These are phyloP conservation scores for Caracal caracal DNA, from an alignment of 2,113 vertebrate species.

Conservation along the genomic window DNA sequence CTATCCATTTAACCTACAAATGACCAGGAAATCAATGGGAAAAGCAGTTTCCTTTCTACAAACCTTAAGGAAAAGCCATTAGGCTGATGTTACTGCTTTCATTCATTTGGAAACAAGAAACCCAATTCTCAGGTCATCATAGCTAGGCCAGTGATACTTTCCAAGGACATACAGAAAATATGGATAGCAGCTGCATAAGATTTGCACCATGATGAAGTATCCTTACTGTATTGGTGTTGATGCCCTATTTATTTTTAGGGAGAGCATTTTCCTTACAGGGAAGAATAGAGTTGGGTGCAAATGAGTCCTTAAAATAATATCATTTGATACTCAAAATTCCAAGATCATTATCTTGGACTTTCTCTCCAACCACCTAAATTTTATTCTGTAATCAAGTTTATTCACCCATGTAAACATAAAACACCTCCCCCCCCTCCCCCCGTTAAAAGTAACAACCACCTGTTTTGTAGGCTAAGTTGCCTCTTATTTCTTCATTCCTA, in stretches of 20 bases:
- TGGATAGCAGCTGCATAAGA: constrained; percentile 42
- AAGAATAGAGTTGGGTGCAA: neutral
- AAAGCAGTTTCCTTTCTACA: constrained; percentile 31
- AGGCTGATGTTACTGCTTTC: neutral
- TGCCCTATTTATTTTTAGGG: constrained; percentile 8
- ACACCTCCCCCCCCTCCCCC: neutral
- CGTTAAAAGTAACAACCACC: neutral
- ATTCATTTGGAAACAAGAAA: constrained; percentile 71
- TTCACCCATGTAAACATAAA: neutral
- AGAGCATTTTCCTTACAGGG: neutral
- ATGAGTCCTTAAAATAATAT: constrained; percentile 1
- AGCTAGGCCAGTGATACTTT: constrained; percentile 3
- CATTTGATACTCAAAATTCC: neutral
- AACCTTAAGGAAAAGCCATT: constrained; percentile 73
- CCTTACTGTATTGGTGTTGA: neutral
- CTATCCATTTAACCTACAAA: constrained; percentile 48
- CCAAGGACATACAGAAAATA: neutral
- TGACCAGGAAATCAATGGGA: constrained; percentile 37
- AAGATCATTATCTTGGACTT: neutral
- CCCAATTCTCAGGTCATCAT: neutral
- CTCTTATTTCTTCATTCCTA: neutral
- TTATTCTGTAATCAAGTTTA: neutral
- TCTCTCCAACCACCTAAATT: neutral
- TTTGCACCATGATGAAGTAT: neutral
- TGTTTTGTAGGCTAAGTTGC: neutral